Base-by-base conservation (phyloP, 2,888 invertebrate genomes). In the Campaea margaritaria region DNA sequence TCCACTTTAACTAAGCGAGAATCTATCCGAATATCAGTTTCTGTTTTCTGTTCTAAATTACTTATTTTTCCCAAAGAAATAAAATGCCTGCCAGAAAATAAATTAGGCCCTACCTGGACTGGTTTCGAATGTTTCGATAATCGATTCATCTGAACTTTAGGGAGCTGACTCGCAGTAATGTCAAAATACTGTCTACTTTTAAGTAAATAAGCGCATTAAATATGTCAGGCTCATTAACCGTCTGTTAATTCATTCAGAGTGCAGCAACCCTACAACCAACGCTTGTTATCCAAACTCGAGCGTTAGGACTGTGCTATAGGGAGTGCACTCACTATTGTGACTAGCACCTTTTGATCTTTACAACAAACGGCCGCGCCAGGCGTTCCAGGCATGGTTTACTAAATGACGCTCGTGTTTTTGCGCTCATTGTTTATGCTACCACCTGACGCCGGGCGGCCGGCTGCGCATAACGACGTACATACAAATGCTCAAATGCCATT, bases 361-460 rank as follows among this genome's bases (percentile, higher is more conserved):
- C 42, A 34, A 34, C 15, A 43, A 43, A 46, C 49, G 39, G 41
- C 46, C 15, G 48, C 51, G 48, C 57, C 49, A 46, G 63, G 49
- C 43, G 45, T 21, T 21, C 42, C 41, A 11, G 31, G 53, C 34
- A 15, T 27, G 13, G 36, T 36, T 49, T 13, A 67, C 63, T 65
- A 68, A 71, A 68, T 67, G 53, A 49, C 52, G 61, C 47, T 57
- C 61, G 52, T 36, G 50, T 31, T 65, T 71, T 73, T 68, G 65
- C 63, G 44, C 52, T 67, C 62, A 70, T 70, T 75, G 65, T 74
- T 71, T 69, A 65, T 62, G 55, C 27, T 52, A 58, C 60, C 68
- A 76, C 70, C 73, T 76, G 74, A 74, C 73, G 73, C 74, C 70
- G 64, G 43, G 56, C 57, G 52, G 64, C 60, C 62, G 62, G 47